phyloP scores from a whole-genome alignment of 2,113 vertebrate species.

The Corydoras sp. region DNA sequence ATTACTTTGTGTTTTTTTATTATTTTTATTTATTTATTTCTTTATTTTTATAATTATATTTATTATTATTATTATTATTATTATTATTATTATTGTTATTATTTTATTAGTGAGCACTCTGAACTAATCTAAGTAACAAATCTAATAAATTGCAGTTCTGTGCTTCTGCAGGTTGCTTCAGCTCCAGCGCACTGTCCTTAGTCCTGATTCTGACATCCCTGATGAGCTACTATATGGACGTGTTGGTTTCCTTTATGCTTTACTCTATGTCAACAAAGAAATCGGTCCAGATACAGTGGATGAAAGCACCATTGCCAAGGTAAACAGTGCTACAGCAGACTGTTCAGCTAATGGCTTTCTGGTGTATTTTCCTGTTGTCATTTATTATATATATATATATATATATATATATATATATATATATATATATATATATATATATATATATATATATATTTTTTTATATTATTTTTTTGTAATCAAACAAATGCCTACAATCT shows the following conservation, averaged over 20 bases:
- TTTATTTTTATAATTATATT: no score
- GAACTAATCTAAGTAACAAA: no score
- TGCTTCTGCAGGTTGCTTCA: slow-evolving; percentile 75
- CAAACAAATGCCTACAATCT: no score
- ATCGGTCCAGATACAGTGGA: slow-evolving; percentile 76
- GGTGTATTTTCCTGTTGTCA: background rate
- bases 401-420: no score
- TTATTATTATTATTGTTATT: no score
- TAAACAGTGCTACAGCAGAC: slow-evolving; percentile 43
- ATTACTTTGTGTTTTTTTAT: background rate
- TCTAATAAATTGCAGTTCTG: slow-evolving; percentile 11
- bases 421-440: no score
- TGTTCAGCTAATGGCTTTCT: background rate
- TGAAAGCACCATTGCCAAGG: slow-evolving; percentile 73
- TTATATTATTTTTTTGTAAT: no score
- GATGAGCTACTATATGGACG: slow-evolving; percentile 91
- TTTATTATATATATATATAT: no score
- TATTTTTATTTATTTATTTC: no score
- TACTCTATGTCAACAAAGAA: slow-evolving; percentile 87
- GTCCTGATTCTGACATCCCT: slow-evolving; percentile 76
- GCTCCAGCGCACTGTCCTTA: slow-evolving; percentile 76
- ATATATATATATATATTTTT: no score
- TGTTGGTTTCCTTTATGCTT: slow-evolving; percentile 84
- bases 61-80: no score
- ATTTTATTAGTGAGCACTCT: no score